Conservation (phyloP, 2,888 invertebrate genomes). For the Drosophila suboccidentalis region DNA sequence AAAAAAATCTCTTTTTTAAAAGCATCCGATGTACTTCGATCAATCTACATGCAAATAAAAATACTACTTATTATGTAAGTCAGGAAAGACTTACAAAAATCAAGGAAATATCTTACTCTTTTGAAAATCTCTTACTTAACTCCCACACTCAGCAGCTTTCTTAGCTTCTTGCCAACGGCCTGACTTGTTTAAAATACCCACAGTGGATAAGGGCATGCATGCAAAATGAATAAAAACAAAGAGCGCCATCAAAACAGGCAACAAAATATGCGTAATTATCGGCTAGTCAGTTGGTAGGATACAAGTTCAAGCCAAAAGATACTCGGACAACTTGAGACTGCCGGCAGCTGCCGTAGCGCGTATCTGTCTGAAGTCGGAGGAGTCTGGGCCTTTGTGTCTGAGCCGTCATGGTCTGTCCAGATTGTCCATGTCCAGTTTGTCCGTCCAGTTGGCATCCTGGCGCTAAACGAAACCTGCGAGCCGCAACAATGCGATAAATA, state of each 20-base stretch:
- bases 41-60: too few relatives aligned
- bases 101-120: too few relatives aligned
- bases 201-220: constrained; percentile 22
- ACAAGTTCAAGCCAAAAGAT: constrained; percentile 25
- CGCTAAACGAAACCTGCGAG: constrained; percentile 79
- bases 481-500: constrained; percentile 83
- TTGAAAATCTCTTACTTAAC: background rate
- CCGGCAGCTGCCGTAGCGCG: constrained; percentile 30
- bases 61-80: too few relatives aligned
- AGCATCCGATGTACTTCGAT: too few relatives aligned
- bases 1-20: too few relatives aligned
- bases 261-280: constrained; percentile 82
- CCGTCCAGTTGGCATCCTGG: constrained; percentile 57
- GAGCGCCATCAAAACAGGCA: constrained; percentile 76
- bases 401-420: constrained; percentile 49
- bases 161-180: background rate
- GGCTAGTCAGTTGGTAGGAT: constrained; percentile 57
- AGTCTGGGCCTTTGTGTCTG: constrained; percentile 77
- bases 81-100: too few relatives aligned
- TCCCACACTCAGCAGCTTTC: background rate
- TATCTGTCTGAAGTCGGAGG: constrained; percentile 6
- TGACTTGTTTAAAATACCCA: constrained; percentile 44
- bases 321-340: constrained; percentile 11
- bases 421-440: background rate
- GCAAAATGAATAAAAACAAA: constrained; percentile 65